Conservation (phyloP, 1,140 invertebrate genomes). For the Lasioglossum albipes region DNA sequence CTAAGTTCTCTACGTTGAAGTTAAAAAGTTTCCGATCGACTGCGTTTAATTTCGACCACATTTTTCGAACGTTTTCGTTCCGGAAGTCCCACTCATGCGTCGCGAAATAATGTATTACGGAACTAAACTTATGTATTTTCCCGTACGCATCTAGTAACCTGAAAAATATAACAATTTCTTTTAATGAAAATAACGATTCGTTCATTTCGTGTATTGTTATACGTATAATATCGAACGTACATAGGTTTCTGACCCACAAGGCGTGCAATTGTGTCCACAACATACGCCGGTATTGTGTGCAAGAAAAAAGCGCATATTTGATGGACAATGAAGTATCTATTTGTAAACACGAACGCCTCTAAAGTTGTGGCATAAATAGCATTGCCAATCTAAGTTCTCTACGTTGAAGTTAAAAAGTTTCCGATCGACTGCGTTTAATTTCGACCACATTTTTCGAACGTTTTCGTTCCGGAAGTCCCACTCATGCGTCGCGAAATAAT, state of each 20-base stretch:
- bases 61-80: conserved; percentile 79
- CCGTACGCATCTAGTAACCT: conserved; percentile 81
- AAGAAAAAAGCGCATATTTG: conserved; percentile 75
- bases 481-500: conserved; percentile 82
- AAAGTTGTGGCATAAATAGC: no score
- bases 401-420: conserved; percentile 78
- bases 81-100: conserved; percentile 82
- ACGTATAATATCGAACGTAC: conserved; percentile 59
- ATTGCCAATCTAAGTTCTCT: conserved; percentile 74
- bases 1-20: conserved; percentile 75
- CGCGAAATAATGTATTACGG: conserved; percentile 82
- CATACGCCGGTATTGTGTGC: conserved; percentile 75
- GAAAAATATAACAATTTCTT: conserved; percentile 35
- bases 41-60: conserved; percentile 77
- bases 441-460: conserved; percentile 78
- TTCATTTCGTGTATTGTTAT: background rate
- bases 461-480: conserved; percentile 83
- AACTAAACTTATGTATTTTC: conserved; percentile 81
- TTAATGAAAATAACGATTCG: background rate
- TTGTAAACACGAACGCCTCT: no score
- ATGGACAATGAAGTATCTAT: conserved; percentile 78
- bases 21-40: conserved; percentile 79
- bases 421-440: conserved; percentile 78
- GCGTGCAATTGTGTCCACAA: conserved; percentile 69
- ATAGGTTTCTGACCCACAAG: conserved; percentile 74